phyloP scores from a whole-genome alignment of 2,797 vertebrate genomes.

The Acrossocheilus wenchowensis region DNA sequence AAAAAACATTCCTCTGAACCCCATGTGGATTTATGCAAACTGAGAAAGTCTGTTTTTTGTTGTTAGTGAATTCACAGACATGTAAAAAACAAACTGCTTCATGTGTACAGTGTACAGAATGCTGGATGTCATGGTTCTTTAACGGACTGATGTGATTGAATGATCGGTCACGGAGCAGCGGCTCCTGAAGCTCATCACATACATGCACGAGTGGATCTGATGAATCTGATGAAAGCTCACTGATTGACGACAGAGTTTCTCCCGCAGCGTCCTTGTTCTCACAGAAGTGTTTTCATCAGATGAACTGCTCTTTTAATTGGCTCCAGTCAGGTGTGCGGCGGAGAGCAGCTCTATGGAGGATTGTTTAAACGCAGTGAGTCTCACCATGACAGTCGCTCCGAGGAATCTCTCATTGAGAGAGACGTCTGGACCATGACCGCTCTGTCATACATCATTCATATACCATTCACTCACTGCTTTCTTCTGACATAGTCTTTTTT shows the following conservation, averaged over 20 bases:
- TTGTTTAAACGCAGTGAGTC: conserved; percentile 55
- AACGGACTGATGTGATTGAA: not conserved
- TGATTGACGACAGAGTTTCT: not conserved
- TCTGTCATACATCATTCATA: not conserved
- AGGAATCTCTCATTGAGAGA: conserved; percentile 32
- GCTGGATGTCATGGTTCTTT: not conserved
- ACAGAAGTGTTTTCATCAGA: not conserved
- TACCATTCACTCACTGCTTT: not conserved
- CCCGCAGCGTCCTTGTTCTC: not conserved
- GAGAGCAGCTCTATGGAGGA: not conserved
- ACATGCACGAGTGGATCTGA: conserved; percentile 8
- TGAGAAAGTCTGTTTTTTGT: not conserved
- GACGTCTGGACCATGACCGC: not conserved
- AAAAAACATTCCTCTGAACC: not conserved
- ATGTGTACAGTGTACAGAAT: not conserved
- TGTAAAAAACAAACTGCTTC: too few relatives aligned
- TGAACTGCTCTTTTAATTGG: conserved; percentile 1
- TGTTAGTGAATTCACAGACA: too few relatives aligned
- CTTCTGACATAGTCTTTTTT: too few relatives aligned
- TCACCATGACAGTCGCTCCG: conserved; percentile 25
- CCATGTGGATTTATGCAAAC: not conserved
- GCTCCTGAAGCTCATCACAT: not conserved
- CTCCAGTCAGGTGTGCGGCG: not conserved
- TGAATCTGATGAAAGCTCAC: not conserved
- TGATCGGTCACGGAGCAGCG: not conserved